Evolutionary conservation across 2,888 invertebrate genomes (phyloP), one percentile per base, ranked within the genome.

Genomic region (Cabera pusaria): DNA sequence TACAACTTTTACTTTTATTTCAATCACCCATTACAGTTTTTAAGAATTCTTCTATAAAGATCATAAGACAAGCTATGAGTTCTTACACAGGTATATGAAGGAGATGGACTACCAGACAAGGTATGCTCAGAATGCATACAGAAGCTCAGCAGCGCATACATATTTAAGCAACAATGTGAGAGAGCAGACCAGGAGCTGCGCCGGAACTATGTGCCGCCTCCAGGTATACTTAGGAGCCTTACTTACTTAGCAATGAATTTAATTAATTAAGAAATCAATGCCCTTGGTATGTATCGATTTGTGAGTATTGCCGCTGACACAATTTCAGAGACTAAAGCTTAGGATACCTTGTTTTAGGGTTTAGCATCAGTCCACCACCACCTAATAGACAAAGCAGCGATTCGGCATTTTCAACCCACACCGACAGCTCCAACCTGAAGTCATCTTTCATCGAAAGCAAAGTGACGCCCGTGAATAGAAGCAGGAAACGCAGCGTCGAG

Each of bases 81-180:
- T n/a, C n/a, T n/a, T n/a, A n/a, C n/a, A 22, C 49, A 90, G 90
- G 71, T 90, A 36, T 82, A 77, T 33, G 89, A 89, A 52, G 89
- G 90, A 8, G 90, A 90, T 55, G 90, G 90, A 5, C 52, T 90
- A 5, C 89, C 90, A 4, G 90, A 90, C 41, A 90, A 90, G 59
- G 78, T 89, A 14, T 90, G 90, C 52, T 69, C 85, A 0, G 90
- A 90, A 50, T 90, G 90, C 48, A 71, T 90, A 33, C 89, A 89
- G 50, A 90, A 90, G 49, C 72, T 90, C 6, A 90, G 90, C 55
- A 72, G 88, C 28, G 86, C 90, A 0, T 87, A 83, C 46, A 87
- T 90, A 39, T 90, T 90, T 49, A 90, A 90, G 55, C 89, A 88
- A 47, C 90, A 90, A 52, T 90, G 89, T 42, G 90, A 90, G 52